These are phyloP conservation scores for Theropithecus gelada DNA, from an alignment of 2,113 vertebrate genomes.

Conservation along the genomic window DNA sequence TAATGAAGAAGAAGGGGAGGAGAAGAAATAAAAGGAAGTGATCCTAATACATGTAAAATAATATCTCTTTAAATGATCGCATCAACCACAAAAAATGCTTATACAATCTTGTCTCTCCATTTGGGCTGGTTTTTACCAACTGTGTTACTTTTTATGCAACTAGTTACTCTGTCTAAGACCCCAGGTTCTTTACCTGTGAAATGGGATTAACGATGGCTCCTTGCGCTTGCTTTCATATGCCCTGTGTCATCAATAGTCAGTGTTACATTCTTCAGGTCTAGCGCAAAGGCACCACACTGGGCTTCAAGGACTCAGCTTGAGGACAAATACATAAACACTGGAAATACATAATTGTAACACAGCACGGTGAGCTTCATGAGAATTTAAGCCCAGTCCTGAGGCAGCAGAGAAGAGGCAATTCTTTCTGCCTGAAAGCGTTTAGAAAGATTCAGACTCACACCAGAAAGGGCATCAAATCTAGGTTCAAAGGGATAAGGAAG, in stretches of 20 bases:
- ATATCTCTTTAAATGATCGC: not conserved
- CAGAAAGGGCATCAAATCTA: not conserved
- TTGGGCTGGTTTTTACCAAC: not conserved
- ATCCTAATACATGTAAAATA: not conserved
- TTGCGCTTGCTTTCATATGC: not conserved
- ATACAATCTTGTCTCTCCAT: not conserved
- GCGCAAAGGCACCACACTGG: not conserved
- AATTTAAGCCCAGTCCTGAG: not conserved
- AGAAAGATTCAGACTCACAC: not conserved
- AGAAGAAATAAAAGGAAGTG: not conserved
- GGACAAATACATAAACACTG: not conserved
- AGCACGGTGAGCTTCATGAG: not conserved
- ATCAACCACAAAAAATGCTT: not conserved
- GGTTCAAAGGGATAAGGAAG: not conserved
- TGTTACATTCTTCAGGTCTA: not conserved
- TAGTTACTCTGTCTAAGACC: not conserved
- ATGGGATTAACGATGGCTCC: not conserved
- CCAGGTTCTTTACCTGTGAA: not conserved
- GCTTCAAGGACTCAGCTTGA: not conserved
- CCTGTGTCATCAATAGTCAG: not conserved
- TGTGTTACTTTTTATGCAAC: not conserved
- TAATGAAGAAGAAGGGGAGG: not conserved
- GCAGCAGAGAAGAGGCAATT: not conserved
- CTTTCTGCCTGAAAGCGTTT: not conserved
- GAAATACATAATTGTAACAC: not conserved